phyloP scores from a whole-genome alignment of 2,113 vertebrate genomes.

The Oryzias melastigma region DNA sequence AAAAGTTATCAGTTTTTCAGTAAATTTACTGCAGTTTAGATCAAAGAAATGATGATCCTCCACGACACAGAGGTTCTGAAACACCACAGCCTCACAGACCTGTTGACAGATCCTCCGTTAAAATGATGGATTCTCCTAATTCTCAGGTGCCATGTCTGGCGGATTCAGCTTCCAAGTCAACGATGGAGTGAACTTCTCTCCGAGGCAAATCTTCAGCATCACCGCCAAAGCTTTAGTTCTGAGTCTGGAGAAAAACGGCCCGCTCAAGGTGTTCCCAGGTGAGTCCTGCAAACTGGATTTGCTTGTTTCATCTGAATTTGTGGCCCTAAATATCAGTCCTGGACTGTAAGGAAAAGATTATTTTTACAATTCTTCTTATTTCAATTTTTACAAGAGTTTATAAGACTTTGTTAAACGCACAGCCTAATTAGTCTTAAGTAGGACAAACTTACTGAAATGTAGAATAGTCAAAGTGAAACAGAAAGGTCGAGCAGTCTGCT shows the following conservation, averaged over 20 bases:
- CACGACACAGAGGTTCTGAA: not conserved
- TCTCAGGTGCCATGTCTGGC: slow-evolving; percentile 85
- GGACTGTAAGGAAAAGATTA: no score
- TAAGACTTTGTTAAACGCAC: no score
- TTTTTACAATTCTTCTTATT: no score
- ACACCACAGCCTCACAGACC: not conserved
- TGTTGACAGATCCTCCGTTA: not conserved
- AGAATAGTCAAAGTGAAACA: no score
- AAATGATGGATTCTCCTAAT: slow-evolving; percentile 7
- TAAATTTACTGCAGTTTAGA: not conserved
- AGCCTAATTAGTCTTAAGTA: no score
- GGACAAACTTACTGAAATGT: no score
- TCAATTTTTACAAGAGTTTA: no score
- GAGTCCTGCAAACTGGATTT: slow-evolving; percentile 27
- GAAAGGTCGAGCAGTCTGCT: no score
- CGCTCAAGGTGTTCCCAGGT: slow-evolving; percentile 88
- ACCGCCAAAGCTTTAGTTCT: slow-evolving; percentile 79
- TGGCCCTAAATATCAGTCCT: not conserved
- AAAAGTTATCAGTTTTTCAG: not conserved
- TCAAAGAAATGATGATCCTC: not conserved
- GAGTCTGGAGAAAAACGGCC: slow-evolving; percentile 80
- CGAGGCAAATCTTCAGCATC: slow-evolving; percentile 87
- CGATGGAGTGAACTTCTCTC: slow-evolving; percentile 87
- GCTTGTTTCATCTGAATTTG: not conserved
- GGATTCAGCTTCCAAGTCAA: slow-evolving; percentile 92